phyloP scores from a whole-genome alignment of 2,113 vertebrate species.

The Corythornis madagascariensis region DNA sequence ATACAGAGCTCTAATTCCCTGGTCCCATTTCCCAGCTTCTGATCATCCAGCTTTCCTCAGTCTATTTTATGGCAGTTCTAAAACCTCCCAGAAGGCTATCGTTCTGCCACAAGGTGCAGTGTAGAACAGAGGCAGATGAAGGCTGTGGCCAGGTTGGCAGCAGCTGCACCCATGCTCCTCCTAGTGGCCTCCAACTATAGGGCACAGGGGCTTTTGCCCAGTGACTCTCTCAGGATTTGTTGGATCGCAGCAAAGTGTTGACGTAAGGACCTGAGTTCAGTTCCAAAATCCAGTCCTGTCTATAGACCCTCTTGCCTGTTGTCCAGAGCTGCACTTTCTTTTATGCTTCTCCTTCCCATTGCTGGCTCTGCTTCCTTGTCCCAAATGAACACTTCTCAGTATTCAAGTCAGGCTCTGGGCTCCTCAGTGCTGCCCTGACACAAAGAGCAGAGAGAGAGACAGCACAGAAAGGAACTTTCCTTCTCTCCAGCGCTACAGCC shows the following conservation, averaged over 20 bases:
- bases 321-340: not conserved
- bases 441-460: conserved; percentile 29
- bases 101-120: fast-evolving
- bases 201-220: not conserved
- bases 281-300: conserved; percentile 8
- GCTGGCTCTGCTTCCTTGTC: conserved; percentile 39
- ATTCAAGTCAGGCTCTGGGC: conserved; percentile 52
- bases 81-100: not conserved
- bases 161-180: not conserved
- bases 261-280: not conserved
- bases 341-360: conserved; percentile 25
- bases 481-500: not conserved
- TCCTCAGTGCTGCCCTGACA: not conserved
- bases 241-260: not conserved
- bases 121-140: not conserved
- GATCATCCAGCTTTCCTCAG: not conserved
- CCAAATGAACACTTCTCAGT: conserved; percentile 43
- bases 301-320: not conserved
- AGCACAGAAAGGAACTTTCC: conserved; percentile 38
- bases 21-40: not conserved
- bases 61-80: not conserved
- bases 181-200: not conserved
- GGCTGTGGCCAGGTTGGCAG: not conserved
- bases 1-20: not conserved
- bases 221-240: not conserved